phyloP scores from a whole-genome alignment of 2,113 vertebrate genomes.

The Corythaeola cristata region DNA sequence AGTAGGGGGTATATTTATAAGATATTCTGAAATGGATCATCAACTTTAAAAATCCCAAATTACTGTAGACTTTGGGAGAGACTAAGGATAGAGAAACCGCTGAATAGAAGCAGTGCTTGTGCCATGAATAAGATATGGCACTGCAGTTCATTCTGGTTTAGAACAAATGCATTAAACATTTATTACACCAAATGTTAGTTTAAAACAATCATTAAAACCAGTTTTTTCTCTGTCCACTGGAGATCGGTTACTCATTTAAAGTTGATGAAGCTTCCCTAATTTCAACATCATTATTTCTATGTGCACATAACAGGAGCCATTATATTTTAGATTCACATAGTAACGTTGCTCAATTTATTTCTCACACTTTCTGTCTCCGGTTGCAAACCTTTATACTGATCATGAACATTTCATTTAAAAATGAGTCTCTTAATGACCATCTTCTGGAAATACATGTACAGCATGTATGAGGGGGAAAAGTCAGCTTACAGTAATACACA shows the following conservation, averaged over 20 bases:
- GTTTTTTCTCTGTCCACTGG: constrained; percentile 41
- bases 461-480: not conserved
- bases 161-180: constrained; percentile 51
- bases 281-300: constrained; percentile 62
- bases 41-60: constrained; percentile 52
- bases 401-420: not conserved
- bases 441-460: constrained; percentile 31
- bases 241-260: constrained; percentile 51
- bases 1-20: constrained; percentile 41
- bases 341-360: constrained; percentile 10
- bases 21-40: constrained; percentile 50
- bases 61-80: not conserved
- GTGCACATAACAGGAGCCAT: constrained; percentile 2
- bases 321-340: constrained; percentile 42
- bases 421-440: constrained; percentile 3
- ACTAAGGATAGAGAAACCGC: constrained; percentile 7
- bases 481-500: not conserved
- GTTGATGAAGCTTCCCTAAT: constrained; percentile 58
- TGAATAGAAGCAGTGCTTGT: not conserved
- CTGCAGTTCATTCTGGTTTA: constrained; percentile 29
- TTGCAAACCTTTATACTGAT: constrained; percentile 36
- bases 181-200: constrained; percentile 61
- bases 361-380: not conserved
- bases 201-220: constrained; percentile 59
- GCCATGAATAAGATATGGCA: not conserved